A percentile compares a stretch with the other conserved stretches of the same genome.
Evolutionary conservation across 2,113 vertebrate genomes (phyloP).

Genomic region (Clupea harengus): DNA sequence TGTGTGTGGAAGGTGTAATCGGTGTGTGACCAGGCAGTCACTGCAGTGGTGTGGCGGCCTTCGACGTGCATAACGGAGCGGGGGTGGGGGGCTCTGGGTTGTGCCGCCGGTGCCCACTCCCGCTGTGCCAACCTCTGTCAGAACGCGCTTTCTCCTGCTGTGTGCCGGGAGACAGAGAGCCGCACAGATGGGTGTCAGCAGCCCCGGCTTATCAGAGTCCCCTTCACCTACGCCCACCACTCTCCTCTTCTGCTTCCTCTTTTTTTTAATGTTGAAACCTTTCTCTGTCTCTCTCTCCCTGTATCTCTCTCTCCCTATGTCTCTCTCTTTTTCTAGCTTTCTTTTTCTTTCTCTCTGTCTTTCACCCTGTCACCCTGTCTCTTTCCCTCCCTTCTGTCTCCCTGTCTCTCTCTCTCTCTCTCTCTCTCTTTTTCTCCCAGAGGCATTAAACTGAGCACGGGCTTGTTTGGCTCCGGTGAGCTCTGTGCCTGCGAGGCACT

Average conservation of each 20-base stretch:
- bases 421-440: not conserved
- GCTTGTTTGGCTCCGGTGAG: slow-evolving; percentile 13
- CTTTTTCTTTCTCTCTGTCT: not conserved
- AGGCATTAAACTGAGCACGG: not conserved
- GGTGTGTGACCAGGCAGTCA: too few relatives aligned
- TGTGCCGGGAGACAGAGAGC: not conserved
- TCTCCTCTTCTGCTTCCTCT: not conserved
- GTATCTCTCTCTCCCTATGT: not conserved
- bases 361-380: not conserved
- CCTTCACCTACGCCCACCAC: slow-evolving; percentile 4
- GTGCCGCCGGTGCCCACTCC: not conserved
- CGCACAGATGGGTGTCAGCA: slow-evolving; percentile 21
- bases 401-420: not conserved
- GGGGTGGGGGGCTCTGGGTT: not conserved
- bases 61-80: not conserved
- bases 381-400: not conserved
- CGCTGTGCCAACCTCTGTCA: not conserved
- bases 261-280: not conserved
- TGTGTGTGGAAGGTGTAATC: not conserved
- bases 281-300: not conserved
- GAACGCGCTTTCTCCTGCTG: slow-evolving; percentile 26
- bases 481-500: not conserved
- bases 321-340: not conserved
- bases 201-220: slow-evolving; percentile 4
- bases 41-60: too few relatives aligned